These are phyloP conservation scores for Megamerina dolium DNA, from an alignment of 2,888 invertebrate species.

Conservation along the genomic window DNA sequence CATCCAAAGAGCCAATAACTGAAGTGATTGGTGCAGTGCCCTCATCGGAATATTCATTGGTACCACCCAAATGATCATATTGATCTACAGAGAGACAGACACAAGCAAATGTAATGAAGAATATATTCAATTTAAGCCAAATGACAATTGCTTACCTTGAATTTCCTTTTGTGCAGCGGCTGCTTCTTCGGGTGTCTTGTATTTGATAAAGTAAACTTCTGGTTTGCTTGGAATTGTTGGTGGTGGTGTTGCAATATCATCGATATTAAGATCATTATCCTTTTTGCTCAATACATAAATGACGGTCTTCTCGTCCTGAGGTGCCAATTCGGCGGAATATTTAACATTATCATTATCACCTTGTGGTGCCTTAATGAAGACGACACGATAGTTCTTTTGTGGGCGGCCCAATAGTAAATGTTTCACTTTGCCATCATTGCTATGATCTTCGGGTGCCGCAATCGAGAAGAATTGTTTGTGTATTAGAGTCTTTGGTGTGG, in stretches of 20 bases:
- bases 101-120: too few relatives aligned
- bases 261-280: slow-evolving; percentile 34
- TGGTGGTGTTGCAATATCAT: slow-evolving; percentile 37
- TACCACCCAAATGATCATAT: slow-evolving; percentile 44
- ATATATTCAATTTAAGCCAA: too few relatives aligned
- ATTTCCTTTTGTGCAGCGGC: slow-evolving; percentile 43
- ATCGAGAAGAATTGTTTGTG: slow-evolving; percentile 45
- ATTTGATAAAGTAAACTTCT: slow-evolving; percentile 47
- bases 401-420: slow-evolving; percentile 41
- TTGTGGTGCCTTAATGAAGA: slow-evolving; percentile 46
- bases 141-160: slow-evolving; percentile 39
- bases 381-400: slow-evolving; percentile 44
- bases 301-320: slow-evolving; percentile 47
- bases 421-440: slow-evolving; percentile 27
- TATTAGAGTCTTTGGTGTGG: slow-evolving; percentile 30
- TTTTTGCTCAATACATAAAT: slow-evolving; percentile 47
- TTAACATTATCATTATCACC: slow-evolving; percentile 25
- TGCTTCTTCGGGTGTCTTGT: slow-evolving; percentile 46
- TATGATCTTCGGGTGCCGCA: slow-evolving; percentile 44
- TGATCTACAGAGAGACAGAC: slow-evolving; percentile 33
- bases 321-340: slow-evolving; percentile 41
- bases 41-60: slow-evolving; percentile 38
- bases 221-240: slow-evolving; percentile 36
- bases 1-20: slow-evolving; percentile 36
- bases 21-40: slow-evolving; percentile 38